A percentile compares a stretch with the other conserved stretches of the same genome.
Conservation (phyloP, 2,797 vertebrate genomes). For the Varecia variegata region DNA sequence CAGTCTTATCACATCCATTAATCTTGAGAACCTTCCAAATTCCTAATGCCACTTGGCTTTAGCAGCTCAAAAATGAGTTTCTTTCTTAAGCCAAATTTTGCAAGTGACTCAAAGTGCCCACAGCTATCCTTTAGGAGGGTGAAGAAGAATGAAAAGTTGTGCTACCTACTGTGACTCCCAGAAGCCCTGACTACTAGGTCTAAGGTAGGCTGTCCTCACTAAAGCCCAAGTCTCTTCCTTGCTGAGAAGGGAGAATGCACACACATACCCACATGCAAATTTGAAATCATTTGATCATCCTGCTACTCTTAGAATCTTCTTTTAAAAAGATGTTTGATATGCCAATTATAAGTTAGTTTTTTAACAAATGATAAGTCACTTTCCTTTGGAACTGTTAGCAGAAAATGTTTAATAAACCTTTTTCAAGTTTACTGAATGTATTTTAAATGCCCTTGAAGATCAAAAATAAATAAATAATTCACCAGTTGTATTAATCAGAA, state of each 20-base stretch:
- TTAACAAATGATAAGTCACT: background rate
- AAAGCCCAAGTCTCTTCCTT: background rate
- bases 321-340: background rate
- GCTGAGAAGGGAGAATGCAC: accelerated
- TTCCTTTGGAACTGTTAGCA: background rate
- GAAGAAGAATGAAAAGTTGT: background rate
- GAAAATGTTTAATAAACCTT: background rate
- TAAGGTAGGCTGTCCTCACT: background rate
- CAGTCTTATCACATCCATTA: background rate
- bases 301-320: background rate
- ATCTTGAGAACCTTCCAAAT: background rate
- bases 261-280: background rate
- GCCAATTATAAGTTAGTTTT: background rate
- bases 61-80: background rate
- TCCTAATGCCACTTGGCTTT: background rate
- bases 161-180: background rate
- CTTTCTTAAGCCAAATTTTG: background rate
- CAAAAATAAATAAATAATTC: background rate
- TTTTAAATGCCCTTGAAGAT: background rate
- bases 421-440: background rate
- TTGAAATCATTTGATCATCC: background rate
- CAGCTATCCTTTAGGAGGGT: background rate
- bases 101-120: background rate
- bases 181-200: background rate
- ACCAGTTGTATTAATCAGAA: background rate